Evolutionary conservation across 2,113 vertebrate genomes (phyloP), one percentile per base, ranked within the genome.

Genomic region (Anguilla rostrata): DNA sequence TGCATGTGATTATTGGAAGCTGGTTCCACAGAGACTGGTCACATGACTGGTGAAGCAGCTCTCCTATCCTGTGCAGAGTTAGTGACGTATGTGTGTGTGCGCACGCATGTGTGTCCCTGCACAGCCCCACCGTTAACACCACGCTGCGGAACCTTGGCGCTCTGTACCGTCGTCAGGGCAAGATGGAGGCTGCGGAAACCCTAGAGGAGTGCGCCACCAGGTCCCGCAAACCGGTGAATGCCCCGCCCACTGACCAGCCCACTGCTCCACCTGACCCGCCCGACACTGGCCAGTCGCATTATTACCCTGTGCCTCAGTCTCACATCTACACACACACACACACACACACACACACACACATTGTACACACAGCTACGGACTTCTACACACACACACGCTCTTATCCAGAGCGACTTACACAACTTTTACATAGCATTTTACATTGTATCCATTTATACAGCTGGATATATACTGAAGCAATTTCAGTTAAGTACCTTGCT

Each of bases 101-200:
- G 43, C 8, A 8, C 8, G 43, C 53, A 75, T 87, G 39, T 89
- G 39, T 85, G 34, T 78, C 46, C 6, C 39, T 40, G 78, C 0
- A 2, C 89, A 95, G 95, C 90, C 95, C 96, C 0, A 96, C 95
- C 16, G 95, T 96, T 91, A 97, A 96, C 92, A 96, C 96, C n/a
- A 98, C 97, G 9, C 92, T 98, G 94, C 94, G 96, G 91, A 98
- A 99, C 93, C 93, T 98, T 40, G 98, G 98, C 0, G 97, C 97
- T 0, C 92, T 98, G 88, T 98, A 99, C 91, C 96, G 97, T 87
- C 95, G 97, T 18, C 97, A 99, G 93, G 98, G 98, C 85, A 98
- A 98, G 89, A 94, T 98, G 20, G 98, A 99, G 93, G 97, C 97
- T 0, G 98, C 97, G 0, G 98, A 99, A 88, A 98, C 97, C 16